Percentiles rank a stretch among this genome's conserved stretches.
phyloP scores from a whole-genome alignment of 2,113 vertebrate species.

The Catharus fuscescens region DNA sequence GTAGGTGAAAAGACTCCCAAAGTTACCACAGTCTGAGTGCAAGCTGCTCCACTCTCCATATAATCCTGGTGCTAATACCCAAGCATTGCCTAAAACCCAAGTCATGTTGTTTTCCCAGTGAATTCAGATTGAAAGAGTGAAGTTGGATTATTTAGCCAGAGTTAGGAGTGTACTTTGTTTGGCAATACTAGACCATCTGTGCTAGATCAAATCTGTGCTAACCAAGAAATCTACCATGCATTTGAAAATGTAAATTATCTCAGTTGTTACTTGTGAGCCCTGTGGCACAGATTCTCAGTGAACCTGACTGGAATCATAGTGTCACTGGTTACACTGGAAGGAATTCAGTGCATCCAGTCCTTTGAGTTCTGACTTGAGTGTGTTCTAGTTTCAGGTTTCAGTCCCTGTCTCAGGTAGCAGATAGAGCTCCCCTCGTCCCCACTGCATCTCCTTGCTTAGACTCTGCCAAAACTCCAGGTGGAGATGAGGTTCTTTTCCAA shows the following conservation, averaged over 20 bases:
- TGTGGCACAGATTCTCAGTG: neutral
- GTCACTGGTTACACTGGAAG: neutral
- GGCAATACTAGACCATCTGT: neutral
- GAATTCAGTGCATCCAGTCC: neutral
- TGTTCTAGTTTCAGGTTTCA: neutral
- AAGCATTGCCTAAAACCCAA: neutral
- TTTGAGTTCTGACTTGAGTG: neutral
- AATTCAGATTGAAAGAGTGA: neutral
- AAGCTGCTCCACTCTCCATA: neutral
- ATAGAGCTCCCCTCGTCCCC: neutral
- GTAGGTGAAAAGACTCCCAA: neutral
- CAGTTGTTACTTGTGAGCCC: neutral
- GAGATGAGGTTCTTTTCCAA: neutral
- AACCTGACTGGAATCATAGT: neutral
- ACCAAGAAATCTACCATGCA: neutral
- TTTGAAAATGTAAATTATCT: neutral
- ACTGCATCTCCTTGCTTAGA: neutral
- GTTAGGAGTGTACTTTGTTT: neutral
- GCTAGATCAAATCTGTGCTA: neutral
- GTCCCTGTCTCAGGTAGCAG: neutral
- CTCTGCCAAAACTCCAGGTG: neutral
- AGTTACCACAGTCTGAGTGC: accelerated
- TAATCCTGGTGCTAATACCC: neutral
- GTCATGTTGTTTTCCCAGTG: neutral
- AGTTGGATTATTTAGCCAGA: neutral